Percentiles rank a stretch among this genome's conserved stretches.
Evolutionary conservation across 2,113 vertebrate genomes (phyloP).

Genomic region (Amphilophus citrinellus): DNA sequence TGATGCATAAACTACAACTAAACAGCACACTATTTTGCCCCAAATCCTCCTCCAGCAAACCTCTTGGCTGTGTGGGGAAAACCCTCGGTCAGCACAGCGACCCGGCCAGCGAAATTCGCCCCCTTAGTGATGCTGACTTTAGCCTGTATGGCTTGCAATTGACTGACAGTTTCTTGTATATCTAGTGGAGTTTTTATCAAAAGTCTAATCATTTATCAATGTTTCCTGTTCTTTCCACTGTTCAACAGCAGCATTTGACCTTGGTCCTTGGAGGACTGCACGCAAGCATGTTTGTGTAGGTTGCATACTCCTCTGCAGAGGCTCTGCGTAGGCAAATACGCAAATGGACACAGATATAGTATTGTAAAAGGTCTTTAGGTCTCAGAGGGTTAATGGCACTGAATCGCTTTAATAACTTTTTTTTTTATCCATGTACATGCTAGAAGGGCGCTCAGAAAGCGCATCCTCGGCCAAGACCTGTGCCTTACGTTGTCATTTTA

Average conservation of each 20-base stretch:
- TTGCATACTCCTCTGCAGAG: not conserved
- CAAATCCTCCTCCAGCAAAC: too few relatives aligned
- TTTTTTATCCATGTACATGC: not conserved
- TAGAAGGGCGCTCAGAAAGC: not conserved
- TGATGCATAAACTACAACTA: too few relatives aligned
- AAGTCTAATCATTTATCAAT: too few relatives aligned
- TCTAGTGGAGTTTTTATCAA: too few relatives aligned
- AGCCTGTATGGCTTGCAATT: not conserved
- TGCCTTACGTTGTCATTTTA: not conserved
- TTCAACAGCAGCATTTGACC: not conserved
- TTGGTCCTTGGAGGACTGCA: not conserved
- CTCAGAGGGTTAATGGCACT: not conserved
- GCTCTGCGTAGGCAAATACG: not conserved
- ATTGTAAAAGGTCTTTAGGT: not conserved
- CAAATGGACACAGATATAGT: not conserved
- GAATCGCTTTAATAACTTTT: conserved; percentile 1
- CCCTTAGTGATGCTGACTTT: too few relatives aligned
- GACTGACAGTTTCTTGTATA: not conserved
- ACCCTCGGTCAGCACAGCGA: too few relatives aligned
- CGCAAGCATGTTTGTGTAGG: not conserved
- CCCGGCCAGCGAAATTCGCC: not conserved
- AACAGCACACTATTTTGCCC: too few relatives aligned
- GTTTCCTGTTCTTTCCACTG: not conserved
- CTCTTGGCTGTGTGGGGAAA: too few relatives aligned
- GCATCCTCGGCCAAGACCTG: not conserved